A percentile compares a stretch with the other conserved stretches of the same genome.
Evolutionary conservation across 2,113 vertebrate genomes (phyloP).

Genomic region (Cepphus grylle): DNA sequence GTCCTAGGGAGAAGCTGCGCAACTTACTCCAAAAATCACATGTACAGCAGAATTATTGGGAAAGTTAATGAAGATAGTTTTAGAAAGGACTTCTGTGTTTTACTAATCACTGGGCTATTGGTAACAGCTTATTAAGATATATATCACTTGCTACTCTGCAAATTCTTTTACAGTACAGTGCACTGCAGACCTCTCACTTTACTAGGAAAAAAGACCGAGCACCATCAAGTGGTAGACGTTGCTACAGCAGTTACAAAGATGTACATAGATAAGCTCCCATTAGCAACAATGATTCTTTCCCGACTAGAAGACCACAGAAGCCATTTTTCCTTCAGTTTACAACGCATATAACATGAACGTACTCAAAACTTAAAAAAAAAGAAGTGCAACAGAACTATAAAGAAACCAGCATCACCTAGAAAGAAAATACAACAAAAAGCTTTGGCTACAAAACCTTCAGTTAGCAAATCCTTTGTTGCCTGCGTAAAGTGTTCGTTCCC

Average conservation of each 20-base stretch:
- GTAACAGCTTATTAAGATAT: fast-evolving
- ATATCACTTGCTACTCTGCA: fast-evolving
- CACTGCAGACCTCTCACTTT: fast-evolving
- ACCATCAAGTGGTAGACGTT: not conserved
- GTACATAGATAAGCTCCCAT: fast-evolving
- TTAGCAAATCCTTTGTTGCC: fast-evolving
- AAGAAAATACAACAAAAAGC: fast-evolving
- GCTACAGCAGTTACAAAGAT: fast-evolving
- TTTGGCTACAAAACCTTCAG: too few relatives aligned
- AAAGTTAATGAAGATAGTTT: not conserved
- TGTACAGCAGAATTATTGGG: fast-evolving
- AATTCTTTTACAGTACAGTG: fast-evolving
- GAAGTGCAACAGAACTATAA: fast-evolving
- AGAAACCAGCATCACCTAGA: fast-evolving
- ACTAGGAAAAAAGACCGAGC: fast-evolving
- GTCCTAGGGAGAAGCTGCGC: fast-evolving
- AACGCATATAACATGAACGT: fast-evolving
- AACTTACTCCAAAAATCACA: not conserved
- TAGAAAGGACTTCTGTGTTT: fast-evolving
- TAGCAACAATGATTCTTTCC: fast-evolving
- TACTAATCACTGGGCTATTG: fast-evolving
- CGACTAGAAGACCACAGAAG: fast-evolving
- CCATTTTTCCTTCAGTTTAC: fast-evolving
- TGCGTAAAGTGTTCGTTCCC: fast-evolving
- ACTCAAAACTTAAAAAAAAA: fast-evolving